Conservation (phyloP, 2,797 vertebrate genomes). For the Ispidina picta region DNA sequence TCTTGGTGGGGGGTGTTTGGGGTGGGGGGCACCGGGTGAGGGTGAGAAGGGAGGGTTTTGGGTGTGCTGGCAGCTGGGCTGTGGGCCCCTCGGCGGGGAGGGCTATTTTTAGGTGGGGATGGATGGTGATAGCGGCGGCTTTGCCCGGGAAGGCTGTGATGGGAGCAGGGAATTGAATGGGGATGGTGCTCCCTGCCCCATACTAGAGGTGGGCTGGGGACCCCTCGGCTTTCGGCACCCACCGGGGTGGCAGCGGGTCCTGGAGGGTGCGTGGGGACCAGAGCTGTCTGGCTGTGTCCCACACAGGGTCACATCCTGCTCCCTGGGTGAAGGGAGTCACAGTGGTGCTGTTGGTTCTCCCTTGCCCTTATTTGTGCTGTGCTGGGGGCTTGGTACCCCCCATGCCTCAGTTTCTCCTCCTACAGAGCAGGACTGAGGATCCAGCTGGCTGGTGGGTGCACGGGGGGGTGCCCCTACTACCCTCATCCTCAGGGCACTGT, state of each 20-base stretch:
- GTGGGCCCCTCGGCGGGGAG: neutral
- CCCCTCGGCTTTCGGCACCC: neutral
- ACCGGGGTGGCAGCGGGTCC: fast-evolving
- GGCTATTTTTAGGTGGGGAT: conserved; percentile 36
- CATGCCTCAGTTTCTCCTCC: neutral
- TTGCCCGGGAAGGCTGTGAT: fast-evolving
- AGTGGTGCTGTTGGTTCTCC: fast-evolving
- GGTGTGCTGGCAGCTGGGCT: neutral
- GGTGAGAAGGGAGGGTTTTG: neutral
- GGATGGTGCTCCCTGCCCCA: fast-evolving
- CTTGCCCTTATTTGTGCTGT: fast-evolving
- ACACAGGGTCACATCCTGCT: fast-evolving
- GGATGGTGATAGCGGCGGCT: neutral
- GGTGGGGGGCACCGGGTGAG: fast-evolving
- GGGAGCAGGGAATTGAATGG: neutral
- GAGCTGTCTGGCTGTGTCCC: fast-evolving
- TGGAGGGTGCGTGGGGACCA: fast-evolving
- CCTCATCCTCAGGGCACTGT: fast-evolving
- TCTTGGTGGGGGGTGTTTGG: neutral
- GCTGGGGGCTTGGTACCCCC: fast-evolving
- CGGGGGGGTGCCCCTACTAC: fast-evolving
- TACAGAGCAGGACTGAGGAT: neutral
- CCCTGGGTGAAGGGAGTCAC: fast-evolving
- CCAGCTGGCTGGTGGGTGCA: fast-evolving
- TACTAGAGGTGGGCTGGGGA: fast-evolving